Evolutionary conservation across 2,888 invertebrate genomes (phyloP), one percentile per base, ranked within the genome.

Genomic region (Parelbella ahira): DNA sequence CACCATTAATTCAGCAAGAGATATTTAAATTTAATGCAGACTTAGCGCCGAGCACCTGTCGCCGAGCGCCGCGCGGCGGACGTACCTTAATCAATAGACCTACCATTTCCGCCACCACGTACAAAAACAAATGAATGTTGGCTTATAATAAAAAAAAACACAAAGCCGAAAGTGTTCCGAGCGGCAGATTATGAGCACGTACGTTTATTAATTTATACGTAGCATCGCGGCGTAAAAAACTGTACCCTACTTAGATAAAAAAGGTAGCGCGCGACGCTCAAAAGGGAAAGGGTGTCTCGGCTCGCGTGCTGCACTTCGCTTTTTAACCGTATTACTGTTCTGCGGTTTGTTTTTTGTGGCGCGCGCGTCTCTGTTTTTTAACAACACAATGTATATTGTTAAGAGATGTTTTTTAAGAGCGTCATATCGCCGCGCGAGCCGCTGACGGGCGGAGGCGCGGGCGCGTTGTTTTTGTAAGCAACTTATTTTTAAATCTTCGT

Each of bases 141-240:
- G 72, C 66, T 66, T 59, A 56, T 56, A 57, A 65, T 68, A 77
- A 81, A 80, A 77, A 74, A 70, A 62, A 76, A 80, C n/a, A n/a
- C 79, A 84, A 83, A 81, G 84, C 67, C 78, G 84, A 87, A 87
- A 87, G 87, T 87, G 86, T 86, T 82, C 79, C 71, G 57, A 66
- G 64, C 77, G 68, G 77, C 78, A 83, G 86, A 86, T 86, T 86
- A 87, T 77, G 79, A 79, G 78, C 84, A 79, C 84, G 74, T 84
- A 83, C 84, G 72, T 80, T 86, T 87, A 86, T 87, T 87, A 87
- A 87, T 87, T 87, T 87, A 87, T 87, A 86, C 76, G 81, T 74
- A 68, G 74, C 71, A 73, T 79, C 76, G 72, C 65, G 63, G 72
- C 79, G 75, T 82, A 86, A 83, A 86, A 84, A 86, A 81, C 68